Base-by-base conservation (phyloP, 2,888 invertebrate genomes). In the Orthonevra nobilis region DNA sequence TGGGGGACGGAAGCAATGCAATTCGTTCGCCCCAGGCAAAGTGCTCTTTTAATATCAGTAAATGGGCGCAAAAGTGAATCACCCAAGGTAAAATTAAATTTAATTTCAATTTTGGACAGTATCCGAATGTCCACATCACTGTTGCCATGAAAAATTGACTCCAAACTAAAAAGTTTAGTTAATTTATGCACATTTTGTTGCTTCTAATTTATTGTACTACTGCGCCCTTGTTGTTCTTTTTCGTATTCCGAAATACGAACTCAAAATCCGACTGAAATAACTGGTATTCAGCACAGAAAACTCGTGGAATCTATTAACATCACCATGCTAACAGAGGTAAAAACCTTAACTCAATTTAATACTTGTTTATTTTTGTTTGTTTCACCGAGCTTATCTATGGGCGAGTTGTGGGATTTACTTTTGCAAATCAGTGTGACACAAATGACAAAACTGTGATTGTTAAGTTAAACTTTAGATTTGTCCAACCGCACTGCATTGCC, bases 1-100 rank as follows among this genome's bases (percentile, higher is more conserved):
- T 83, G 17, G 82, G 82, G 32, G 85, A 82, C 40, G 84, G 83
- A 44, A 82, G 48, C 32, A 86, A 82, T 32, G 83, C 82, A 46
- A 83, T 83, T 46, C 84, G 82, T 60, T 84, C 83, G 20, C 66
- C 20, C 38, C 28, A 48, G 32, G 44, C 48, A 30, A 68, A 50
- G 5, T 79, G 46, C 17, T 58, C 36, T 5, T 23, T 56, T 30
- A 79, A 42, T 23, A 72, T 12, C 7, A 58, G 36, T 56, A 72
- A 60, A 68, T 79, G 61, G 30, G 60, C 66, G 56, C 66, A 79
- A 66, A 79, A 46, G 52, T 68, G 40, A 19, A 73, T 61, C 52
- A 64, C 64, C 66, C 60, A 73, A 42, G 72, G 73, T 61, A 60
- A 38, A 42, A 73, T 48, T n/a, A 28, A 28, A 30, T 48, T 54